Evolutionary conservation across 2,797 vertebrate species (phyloP), one percentile per base, ranked within the genome.

Genomic region (Vireo griseus): DNA sequence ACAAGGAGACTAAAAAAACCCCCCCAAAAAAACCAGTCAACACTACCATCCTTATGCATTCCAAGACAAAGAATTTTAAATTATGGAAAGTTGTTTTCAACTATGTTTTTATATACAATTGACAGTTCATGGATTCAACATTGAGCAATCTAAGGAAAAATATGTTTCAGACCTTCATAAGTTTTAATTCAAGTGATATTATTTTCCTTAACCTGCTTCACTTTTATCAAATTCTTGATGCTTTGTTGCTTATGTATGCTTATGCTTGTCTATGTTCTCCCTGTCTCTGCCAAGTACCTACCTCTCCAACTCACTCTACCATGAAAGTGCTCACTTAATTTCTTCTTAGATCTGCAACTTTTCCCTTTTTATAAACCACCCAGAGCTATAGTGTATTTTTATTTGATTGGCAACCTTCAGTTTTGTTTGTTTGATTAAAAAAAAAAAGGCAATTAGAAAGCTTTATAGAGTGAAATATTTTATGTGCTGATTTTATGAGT

Each of bases 401-500:
- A 91, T 84, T 91, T 95, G 73, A 75, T 79, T 93, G 85, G 55
- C 80, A 81, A 42, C 74, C 67, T 90, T 82, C 47, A 62, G 22
- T 21, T 71, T 81, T 86, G 40, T 79, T 86, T 82, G 39, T 59
- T 59, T 44, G 29, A 63, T 78, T 86, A 25, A 47, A 20, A 73
- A 92, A 81, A 8, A 66, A 92, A 63, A 69, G 6, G 77, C 90
- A 95, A 72, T 93, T 95, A 92, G 71, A 76, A 93, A 82, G 59
- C 37, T 50, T 92, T 84, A 68, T 66, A 40, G 72, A 90, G 37
- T 81, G 74, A 79, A 91, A 75, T 93, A 75, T 77, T 96, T 95
- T 94, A 85, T 80, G 45, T 87, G 42, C 66, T 91, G 71, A 62
- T 88, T 95, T 95, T 93, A 95, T 89, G 93, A 88, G 51, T 67